Evolutionary conservation across 2,797 vertebrate genomes (phyloP), one percentile per base, ranked within the genome.

Genomic region (Champsocephalus esox): DNA sequence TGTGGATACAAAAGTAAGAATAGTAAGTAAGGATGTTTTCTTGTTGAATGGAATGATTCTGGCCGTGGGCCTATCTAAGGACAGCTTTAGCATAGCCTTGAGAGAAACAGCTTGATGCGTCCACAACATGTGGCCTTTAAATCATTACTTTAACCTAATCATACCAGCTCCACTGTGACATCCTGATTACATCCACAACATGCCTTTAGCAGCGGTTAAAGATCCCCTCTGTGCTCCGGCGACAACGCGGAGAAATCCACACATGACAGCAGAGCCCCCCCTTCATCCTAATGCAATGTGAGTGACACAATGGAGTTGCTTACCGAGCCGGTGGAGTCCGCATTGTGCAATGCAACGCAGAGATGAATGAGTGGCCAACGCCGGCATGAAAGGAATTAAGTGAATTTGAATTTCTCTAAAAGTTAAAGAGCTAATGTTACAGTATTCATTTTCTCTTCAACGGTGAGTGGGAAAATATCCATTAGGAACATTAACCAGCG

Each of bases 381-480:
- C 96, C 96, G 93, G 95, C 96, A 96, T 95, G 95, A 96, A 97
- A 97, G 96, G 96, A 98, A 98, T 96, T 96, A 96, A 98, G 97
- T 96, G 96, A 97, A 97, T 98, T 97, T 97, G 96, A 97, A 98
- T 99, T 97, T 96, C 96, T 97, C 96, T 95, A 97, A 99, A 99
- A 99, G 97, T 98, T 98, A 97, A 97, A 98, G 96, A 98, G 98
- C 96, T 97, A 98, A 97, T 95, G 97, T 96, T 97, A 97, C 96
- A 95, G 96, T 97, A 97, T 98, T 98, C 97, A 98, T 98, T 98
- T 98, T 96, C 96, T 96, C 96, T 96, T 97, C 96, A 98, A 98
- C 96, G 97, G 96, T 97, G 97, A 98, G 98, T 98, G 96, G 97
- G 97, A 97, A 99, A 98, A 98, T 98, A 98, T 98, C 98, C 98